Conservation (phyloP, 2,797 vertebrate genomes). For the Lates japonicus region DNA sequence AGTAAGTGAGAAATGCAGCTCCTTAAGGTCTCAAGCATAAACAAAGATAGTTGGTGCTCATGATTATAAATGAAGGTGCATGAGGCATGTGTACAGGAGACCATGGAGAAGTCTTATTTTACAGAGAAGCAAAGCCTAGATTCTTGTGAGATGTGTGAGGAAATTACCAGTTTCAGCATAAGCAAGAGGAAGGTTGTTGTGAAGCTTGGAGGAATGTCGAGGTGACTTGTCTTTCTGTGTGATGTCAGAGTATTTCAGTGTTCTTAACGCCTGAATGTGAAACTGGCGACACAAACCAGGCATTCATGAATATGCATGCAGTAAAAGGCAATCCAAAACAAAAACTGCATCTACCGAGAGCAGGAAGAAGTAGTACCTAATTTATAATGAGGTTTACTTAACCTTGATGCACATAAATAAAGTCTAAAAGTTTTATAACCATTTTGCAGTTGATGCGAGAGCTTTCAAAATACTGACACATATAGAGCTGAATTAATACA, state of each 20-base stretch:
- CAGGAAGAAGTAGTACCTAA: conserved; percentile 48
- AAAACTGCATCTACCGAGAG: conserved; percentile 44
- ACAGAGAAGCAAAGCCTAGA: conserved; percentile 24
- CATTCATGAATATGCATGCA: conserved; percentile 73
- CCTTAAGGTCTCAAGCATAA: conserved; percentile 26
- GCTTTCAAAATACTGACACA: conserved; percentile 65
- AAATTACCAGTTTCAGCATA: conserved; percentile 61
- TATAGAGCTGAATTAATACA: conserved; percentile 69
- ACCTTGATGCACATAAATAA: conserved; percentile 61
- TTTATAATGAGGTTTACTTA: conserved; percentile 38
- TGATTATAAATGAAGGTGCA: conserved; percentile 19
- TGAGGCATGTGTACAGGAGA: conserved; percentile 11
- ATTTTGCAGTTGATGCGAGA: conserved; percentile 50
- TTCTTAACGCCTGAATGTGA: conserved; percentile 47
- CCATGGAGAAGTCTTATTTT: conserved; percentile 36
- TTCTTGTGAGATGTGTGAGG: conserved; percentile 43
- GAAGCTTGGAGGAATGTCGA: conserved; percentile 53
- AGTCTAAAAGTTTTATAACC: conserved; percentile 71
- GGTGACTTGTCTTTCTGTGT: conserved; percentile 48
- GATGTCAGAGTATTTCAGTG: conserved; percentile 52
- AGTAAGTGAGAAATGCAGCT: conserved; percentile 26
- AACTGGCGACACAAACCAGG: conserved; percentile 62
- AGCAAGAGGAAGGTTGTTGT: conserved; percentile 53
- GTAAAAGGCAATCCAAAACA: conserved; percentile 59
- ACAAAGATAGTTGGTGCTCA: conserved; percentile 12